These are phyloP conservation scores for Neoscelio sp. DNA, from an alignment of 2,888 invertebrate genomes.

Conservation along the genomic window DNA sequence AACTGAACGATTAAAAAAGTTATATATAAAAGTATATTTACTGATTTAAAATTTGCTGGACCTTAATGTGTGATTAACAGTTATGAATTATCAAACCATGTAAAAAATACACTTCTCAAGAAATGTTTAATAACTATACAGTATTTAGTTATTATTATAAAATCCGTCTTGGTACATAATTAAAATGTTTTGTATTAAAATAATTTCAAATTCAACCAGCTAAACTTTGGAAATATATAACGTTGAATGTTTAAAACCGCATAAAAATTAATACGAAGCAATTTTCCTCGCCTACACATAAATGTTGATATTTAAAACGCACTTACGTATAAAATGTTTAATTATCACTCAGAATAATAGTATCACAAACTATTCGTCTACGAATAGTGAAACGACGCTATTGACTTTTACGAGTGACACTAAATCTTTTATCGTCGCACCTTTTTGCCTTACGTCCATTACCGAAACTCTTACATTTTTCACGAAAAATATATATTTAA, in stretches of 20 bases:
- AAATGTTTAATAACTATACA: no score
- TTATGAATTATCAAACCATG: no score
- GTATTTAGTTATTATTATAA: no score
- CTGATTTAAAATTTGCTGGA: no score
- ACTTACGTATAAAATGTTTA: conserved; percentile 38
- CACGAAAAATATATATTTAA: conserved; percentile 41
- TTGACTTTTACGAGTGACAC: conserved; percentile 53
- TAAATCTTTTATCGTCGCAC: conserved; percentile 58
- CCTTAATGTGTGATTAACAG: no score
- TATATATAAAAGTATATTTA: no score
- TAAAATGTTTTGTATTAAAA: no score
- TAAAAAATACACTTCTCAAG: no score
- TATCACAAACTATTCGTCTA: conserved; percentile 43
- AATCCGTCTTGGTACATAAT: no score
- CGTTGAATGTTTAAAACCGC: not conserved
- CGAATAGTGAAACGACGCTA: conserved; percentile 46
- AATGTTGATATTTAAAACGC: conserved; percentile 5
- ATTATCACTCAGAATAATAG: conserved; percentile 47
- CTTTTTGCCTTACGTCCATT: conserved; percentile 45
- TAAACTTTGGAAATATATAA: no score
- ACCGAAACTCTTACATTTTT: conserved; percentile 45
- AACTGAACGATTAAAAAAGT: no score
- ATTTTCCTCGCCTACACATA: conserved; percentile 9
- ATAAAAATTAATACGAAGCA: conserved; percentile 19
- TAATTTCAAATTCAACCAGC: no score